Evolutionary conservation across 2,797 vertebrate genomes (phyloP), one percentile per base, ranked within the genome.

Genomic region (Anguilla obscura): DNA sequence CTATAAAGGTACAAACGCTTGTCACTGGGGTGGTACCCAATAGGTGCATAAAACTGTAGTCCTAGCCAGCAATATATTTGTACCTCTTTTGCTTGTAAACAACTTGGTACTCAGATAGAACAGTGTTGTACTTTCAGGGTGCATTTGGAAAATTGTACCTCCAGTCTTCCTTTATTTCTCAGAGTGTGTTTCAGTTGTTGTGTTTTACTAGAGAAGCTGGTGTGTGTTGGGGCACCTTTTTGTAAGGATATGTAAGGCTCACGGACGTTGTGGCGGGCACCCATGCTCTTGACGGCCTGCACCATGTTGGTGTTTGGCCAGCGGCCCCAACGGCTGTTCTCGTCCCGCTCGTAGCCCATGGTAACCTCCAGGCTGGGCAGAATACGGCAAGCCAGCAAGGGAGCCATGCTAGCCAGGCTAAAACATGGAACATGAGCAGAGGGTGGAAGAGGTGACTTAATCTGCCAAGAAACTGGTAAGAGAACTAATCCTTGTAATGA

Each of bases 201-300:
- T 60, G 58, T 60, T 60, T 60, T 21, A 21, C 58, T 24, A 60
- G 58, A 9, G 52, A 18, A 58, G 21, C 56, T 74, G 45, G 10
- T n/a, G 18, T 14, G 16, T 82, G 1, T 52, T 7, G 36, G 10
- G 80, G 24, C 24, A 58, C 54, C 33, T 33, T 82, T 2, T 85
- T 45, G 90, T 45, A 94, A 96, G 95, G 95, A 95, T 96, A 96
- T 96, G 30, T 95, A 95, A 90, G 95, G 94, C 89, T 96, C 94
- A 0, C 93, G 93, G 89, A 88, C 91, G 0, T 90, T 92, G 92
- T 96, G 95, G 40, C 93, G 94, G 1, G 95, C 95, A 0, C 95
- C 95, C 95, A 96, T 96, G 93, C 85, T 93, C 92, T 95, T 96
- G 45, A 96, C 92, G 0, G 93, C 91, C 90, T 96, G 94, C 88